Base-by-base conservation (phyloP, 1,140 invertebrate species). In the Sarcophaga peregrina region DNA sequence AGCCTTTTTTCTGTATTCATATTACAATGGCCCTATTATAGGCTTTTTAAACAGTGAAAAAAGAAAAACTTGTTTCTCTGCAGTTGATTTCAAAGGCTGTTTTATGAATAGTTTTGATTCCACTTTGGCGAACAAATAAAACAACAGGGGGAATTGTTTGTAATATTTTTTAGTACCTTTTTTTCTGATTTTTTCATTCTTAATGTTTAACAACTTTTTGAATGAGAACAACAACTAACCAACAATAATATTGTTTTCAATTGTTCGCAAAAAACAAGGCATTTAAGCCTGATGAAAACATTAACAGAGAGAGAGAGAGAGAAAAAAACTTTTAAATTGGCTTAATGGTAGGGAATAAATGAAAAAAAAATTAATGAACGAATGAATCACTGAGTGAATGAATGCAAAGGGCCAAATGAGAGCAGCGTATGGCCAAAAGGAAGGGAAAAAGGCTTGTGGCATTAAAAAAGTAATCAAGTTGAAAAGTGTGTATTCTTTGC, bases 221-320 rank as follows among this genome's bases (percentile, higher is more conserved):
- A 58, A 58, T n/a, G 15, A 54, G 25, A 37, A 37, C 25, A 54
- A 54, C 10, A 9, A 13, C 54, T 6, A 15, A 58, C 13, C 54
- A 58, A 58, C 54, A 58, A 58, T 58, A 58, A 58, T 58, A 58
- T 58, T 58, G 54, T 58, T 58, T 13, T 58, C 13, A 58, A n/a
- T 58, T 58, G 4, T 58, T n/a, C 25, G 25, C 1, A 1, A 37
- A 37, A 37, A 37, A 58, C n/a, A 58, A 58, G 15, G 13, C 54
- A 58, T 58, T 58, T 58, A 58, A 58, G 10, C 13, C 54, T 13
- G 15, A 58, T 13, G 13, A 15, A 58, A 58, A 37, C 25, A 13
- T 58, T 58, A 15, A n/a, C n/a, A n/a, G 54, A 13, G 25, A 37
- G 25, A 37, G 25, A 37, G 25, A 37, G 25, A 37, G 25, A 2